Percentiles rank a stretch among this genome's conserved stretches.
Conservation (phyloP, 2,113 vertebrate species). For the Labrus mixtus region DNA sequence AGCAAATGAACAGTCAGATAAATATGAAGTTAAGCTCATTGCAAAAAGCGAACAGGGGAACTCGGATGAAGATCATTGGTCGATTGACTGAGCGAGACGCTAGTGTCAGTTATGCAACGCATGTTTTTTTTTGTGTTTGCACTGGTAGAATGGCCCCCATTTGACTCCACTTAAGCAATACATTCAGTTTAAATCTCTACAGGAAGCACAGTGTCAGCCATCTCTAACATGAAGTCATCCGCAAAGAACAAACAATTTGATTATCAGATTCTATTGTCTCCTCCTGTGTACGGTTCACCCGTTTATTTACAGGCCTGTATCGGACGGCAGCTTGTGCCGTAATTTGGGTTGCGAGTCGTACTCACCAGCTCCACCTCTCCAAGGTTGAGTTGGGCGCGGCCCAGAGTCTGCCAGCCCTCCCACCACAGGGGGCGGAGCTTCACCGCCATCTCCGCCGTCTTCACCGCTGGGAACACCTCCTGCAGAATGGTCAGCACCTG, state of each 20-base stretch:
- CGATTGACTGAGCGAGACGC: background rate
- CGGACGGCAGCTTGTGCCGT: rapidly evolving
- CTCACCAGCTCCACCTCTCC: conserved; percentile 95
- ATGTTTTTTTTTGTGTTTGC: background rate
- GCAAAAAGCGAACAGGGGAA: background rate
- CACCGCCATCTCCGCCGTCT: conserved; percentile 93
- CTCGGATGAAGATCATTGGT: background rate
- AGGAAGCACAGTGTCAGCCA: background rate
- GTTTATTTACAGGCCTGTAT: background rate
- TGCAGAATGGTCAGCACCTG: conserved; percentile 93
- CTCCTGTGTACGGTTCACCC: background rate
- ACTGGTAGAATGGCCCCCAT: background rate
- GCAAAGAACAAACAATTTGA: background rate
- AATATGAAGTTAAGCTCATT: conserved; percentile 13
- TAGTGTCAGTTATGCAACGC: background rate
- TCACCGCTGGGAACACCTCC: conserved; percentile 94
- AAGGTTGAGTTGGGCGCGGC: conserved; percentile 93
- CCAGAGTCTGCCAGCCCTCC: conserved; percentile 96
- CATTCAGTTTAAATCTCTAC: background rate
- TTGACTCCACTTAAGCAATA: background rate
- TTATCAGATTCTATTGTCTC: background rate
- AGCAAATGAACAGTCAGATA: conserved; percentile 12
- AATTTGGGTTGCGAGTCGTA: background rate
- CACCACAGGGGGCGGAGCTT: conserved; percentile 91
- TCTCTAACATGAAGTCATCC: background rate